A percentile compares a stretch with the other conserved stretches of the same genome.
Conservation (phyloP, 1,140 invertebrate species). For the Musca domestica region DNA sequence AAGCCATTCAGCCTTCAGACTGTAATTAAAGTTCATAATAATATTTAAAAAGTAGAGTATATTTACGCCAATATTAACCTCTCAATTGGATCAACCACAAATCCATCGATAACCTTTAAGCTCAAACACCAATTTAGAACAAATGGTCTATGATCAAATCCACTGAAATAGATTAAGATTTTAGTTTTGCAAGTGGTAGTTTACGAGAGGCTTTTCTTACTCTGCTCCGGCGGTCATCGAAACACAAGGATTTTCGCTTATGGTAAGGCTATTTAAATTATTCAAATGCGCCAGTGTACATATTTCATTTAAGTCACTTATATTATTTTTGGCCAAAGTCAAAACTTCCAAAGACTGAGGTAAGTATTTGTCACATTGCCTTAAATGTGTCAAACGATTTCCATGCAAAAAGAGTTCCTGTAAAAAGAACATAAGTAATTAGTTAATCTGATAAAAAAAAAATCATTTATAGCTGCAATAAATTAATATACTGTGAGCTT, state of each 20-base stretch:
- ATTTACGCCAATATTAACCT: slow-evolving; percentile 60
- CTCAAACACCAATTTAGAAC: slow-evolving; percentile 90
- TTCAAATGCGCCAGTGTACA: slow-evolving; percentile 73
- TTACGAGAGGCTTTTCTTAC: slow-evolving; percentile 32
- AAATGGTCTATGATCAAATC: slow-evolving; percentile 89
- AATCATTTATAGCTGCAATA: too few relatives aligned
- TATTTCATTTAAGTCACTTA: slow-evolving; percentile 84
- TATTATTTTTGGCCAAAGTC: slow-evolving; percentile 80
- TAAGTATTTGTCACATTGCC: slow-evolving; percentile 78
- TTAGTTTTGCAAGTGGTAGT: not conserved
- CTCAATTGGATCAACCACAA: slow-evolving; percentile 84
- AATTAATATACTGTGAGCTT: too few relatives aligned
- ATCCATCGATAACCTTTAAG: slow-evolving; percentile 84
- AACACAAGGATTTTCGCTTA: slow-evolving; percentile 81
- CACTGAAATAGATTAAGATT: slow-evolving; percentile 57
- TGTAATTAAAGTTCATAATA: slow-evolving; percentile 43
- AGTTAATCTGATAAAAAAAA: too few relatives aligned
- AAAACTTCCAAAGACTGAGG: slow-evolving; percentile 72
- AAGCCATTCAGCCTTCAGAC: slow-evolving; percentile 91
- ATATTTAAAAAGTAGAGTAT: too few relatives aligned
- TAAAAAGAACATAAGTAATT: too few relatives aligned
- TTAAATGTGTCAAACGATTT: slow-evolving; percentile 78
- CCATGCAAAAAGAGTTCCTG: slow-evolving; percentile 83
- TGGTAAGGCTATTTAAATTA: slow-evolving; percentile 75
- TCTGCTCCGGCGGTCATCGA: slow-evolving; percentile 43